phyloP scores from a whole-genome alignment of 2,113 vertebrate genomes.

The Tautogolabrus adspersus region DNA sequence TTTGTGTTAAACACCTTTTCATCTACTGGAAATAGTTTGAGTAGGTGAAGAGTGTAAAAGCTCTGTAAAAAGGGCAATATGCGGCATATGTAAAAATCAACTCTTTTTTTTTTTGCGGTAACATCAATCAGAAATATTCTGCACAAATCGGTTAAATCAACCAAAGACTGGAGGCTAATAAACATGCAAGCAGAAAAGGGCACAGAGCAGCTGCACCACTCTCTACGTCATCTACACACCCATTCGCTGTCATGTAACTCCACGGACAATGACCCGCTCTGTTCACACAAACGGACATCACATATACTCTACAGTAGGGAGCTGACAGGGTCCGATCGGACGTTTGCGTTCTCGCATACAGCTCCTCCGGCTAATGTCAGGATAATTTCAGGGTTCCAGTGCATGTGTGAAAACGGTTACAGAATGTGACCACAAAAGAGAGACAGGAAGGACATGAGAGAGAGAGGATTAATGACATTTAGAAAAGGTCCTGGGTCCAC shows the following conservation, averaged over 20 bases:
- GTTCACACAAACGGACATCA: neutral
- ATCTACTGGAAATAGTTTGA: neutral
- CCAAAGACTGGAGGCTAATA: neutral
- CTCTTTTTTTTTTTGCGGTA: too few relatives aligned
- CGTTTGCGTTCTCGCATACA: neutral
- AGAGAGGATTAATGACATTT: too few relatives aligned
- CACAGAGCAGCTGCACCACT: neutral
- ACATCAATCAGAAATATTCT: too few relatives aligned
- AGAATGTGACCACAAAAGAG: neutral
- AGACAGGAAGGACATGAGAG: neutral
- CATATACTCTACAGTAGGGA: neutral
- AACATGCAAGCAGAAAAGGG: neutral
- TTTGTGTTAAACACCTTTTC: neutral
- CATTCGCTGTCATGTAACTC: neutral
- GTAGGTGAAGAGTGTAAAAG: neutral
- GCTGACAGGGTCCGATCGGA: neutral
- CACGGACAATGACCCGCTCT: neutral
- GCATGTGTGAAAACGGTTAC: neutral
- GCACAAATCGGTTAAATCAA: neutral
- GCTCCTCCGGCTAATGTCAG: neutral
- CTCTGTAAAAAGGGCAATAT: neutral
- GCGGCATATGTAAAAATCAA: too few relatives aligned
- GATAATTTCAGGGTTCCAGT: neutral
- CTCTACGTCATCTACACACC: neutral
- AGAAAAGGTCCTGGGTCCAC: too few relatives aligned